Evolutionary conservation across 2,113 vertebrate genomes (phyloP).

Genomic region (Aphelocoma coerulescens): DNA sequence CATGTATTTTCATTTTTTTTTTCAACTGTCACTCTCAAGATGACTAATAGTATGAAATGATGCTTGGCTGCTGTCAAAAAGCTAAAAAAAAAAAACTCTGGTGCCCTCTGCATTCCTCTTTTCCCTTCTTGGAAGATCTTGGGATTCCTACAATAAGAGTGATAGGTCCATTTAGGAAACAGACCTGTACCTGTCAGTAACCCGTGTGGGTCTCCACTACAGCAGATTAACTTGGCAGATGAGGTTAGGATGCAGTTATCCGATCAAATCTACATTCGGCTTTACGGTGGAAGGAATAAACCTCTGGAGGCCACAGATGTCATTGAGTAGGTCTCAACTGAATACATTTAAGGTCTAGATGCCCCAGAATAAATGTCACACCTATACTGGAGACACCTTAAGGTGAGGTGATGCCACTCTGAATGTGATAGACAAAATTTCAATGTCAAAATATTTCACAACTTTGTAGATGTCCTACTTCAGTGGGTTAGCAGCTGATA

Average conservation of each 20-base stretch:
- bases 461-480: neutral
- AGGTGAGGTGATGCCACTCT: neutral
- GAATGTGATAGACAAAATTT: neutral
- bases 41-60: neutral
- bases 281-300: neutral
- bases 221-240: neutral
- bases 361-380: neutral
- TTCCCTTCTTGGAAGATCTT: neutral
- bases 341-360: neutral
- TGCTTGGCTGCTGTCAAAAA: neutral
- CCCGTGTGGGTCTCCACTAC: neutral
- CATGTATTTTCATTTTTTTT: neutral
- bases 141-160: neutral
- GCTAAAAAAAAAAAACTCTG: neutral
- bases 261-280: neutral
- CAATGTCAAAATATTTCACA: neutral
- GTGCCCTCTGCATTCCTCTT: neutral
- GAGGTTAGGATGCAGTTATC: neutral
- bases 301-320: neutral
- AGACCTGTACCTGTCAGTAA: neutral
- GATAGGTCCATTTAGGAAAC: neutral
- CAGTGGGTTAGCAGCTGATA: neutral
- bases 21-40: neutral
- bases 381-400: neutral
- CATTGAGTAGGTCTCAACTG: fast-evolving